A percentile compares a stretch with the other conserved stretches of the same genome.
Conservation (phyloP, 2,113 vertebrate species). For the Rhabdornis inornatus region DNA sequence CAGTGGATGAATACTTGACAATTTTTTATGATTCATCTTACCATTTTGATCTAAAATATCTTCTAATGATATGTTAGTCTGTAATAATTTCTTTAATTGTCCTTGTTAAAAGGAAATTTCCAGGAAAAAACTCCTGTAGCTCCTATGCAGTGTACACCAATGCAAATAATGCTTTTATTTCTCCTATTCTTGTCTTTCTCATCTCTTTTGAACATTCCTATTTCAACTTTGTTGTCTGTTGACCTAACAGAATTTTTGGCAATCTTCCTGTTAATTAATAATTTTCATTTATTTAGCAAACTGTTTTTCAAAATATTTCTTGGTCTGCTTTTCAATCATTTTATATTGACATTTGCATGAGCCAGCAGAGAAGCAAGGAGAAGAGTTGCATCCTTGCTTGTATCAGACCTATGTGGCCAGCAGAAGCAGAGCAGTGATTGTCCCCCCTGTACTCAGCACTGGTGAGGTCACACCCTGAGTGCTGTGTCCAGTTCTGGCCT, state of each 20-base stretch:
- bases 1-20: neutral
- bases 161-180: neutral
- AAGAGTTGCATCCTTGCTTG: neutral
- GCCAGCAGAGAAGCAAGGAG: neutral
- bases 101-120: neutral
- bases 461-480: accelerated
- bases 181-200: neutral
- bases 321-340: neutral
- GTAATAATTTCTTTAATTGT: neutral
- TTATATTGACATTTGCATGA: neutral
- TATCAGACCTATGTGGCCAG: neutral
- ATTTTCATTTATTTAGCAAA: neutral
- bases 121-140: accelerated
- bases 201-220: neutral
- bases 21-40: neutral
- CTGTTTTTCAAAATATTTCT: neutral
- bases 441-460: neutral
- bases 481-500: neutral
- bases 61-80: neutral
- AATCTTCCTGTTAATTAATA: neutral
- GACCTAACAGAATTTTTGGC: neutral
- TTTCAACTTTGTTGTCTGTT: neutral
- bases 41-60: neutral
- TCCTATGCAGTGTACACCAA: neutral
- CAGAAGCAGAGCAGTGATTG: neutral